Base-by-base conservation (phyloP, 2,888 invertebrate genomes). In the Noctua janthe region DNA sequence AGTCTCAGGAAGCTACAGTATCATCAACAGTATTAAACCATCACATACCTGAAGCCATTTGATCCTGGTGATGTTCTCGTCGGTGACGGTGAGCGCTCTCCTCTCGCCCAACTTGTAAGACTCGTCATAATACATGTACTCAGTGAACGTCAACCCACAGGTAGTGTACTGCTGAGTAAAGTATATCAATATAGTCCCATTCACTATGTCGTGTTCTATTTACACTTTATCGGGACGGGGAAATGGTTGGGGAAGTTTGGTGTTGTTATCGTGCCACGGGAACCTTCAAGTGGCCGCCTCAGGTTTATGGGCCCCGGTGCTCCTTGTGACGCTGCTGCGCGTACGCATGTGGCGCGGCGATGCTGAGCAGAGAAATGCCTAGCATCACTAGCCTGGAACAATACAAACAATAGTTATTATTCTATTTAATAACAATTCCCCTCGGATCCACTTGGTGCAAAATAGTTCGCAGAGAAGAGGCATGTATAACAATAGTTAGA, bases 81-180 rank as follows among this genome's bases (percentile, higher is more conserved):
- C 98, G 56, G 98, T 98, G 78, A 98, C 97, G 67, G 97, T 97
- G 90, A 98, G 97, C 66, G 98, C 97, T 78, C 98, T 94, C 78
- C 97, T 97, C 82, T 98, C 98, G 3, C 98, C 98, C 86, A 98
- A 97, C 92, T 98, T 98, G 88, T 97, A 97, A 78, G 98, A 97
- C 72, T 98, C 97, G 88, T 98, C 98, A 93, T 98, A 98, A 90
- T 98, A 98, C 94, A 98, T 97, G 92, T 98, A 98, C 93, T 98
- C 98, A 49, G 98, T 98, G 93, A 98, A 98, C 72, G 97, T 98
- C 13, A 98, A 95, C 0, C 98, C 98, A 91, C 98, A 98, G 88
- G 98, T 98, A 70, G 98, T 98, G 96, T 98, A 99, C 90, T 99
- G 97, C 93, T 99, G 99, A 3, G 99, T 99, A 90, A 99, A 97